Conservation (phyloP, 2,888 invertebrate species). For the Eupithecia inturbata region DNA sequence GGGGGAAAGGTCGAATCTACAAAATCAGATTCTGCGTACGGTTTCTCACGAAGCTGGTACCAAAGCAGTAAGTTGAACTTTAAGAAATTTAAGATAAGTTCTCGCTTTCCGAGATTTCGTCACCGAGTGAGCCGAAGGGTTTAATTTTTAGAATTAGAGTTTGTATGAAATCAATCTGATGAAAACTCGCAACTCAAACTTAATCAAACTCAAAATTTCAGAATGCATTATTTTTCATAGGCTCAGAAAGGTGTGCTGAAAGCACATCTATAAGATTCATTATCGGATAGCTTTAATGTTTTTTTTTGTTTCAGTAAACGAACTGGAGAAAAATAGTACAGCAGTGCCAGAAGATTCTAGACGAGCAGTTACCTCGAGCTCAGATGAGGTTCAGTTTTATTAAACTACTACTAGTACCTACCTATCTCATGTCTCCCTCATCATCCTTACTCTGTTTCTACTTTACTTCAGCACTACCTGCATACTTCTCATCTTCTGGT, state of each 20-base stretch:
- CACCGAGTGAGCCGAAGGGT: neutral
- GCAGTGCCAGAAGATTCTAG: conserved; percentile 74
- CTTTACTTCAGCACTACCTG: conserved; percentile 13
- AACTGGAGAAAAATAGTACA: conserved; percentile 77
- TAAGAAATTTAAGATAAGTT: neutral
- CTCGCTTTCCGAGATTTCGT: neutral
- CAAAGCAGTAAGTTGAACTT: conserved; percentile 71
- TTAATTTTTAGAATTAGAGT: neutral
- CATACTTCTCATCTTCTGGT: conserved; percentile 1
- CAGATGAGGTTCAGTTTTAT: conserved; percentile 63
- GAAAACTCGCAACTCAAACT: neutral
- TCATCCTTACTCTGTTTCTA: conserved; percentile 5
- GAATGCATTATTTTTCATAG: neutral
- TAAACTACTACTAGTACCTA: conserved; percentile 39
- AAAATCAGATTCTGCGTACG: conserved; percentile 69
- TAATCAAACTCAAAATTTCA: neutral
- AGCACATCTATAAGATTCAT: neutral
- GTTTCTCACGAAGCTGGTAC: conserved; percentile 75
- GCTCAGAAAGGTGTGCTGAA: neutral
- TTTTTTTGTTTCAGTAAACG: conserved; percentile 81
- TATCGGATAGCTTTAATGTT: neutral
- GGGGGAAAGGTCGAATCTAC: conserved; percentile 63
- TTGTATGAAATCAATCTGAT: neutral
- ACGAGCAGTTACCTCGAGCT: conserved; percentile 57
- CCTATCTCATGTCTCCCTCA: conserved; percentile 12